Conservation (phyloP, 2,797 vertebrate species). For the Falco naumanni region DNA sequence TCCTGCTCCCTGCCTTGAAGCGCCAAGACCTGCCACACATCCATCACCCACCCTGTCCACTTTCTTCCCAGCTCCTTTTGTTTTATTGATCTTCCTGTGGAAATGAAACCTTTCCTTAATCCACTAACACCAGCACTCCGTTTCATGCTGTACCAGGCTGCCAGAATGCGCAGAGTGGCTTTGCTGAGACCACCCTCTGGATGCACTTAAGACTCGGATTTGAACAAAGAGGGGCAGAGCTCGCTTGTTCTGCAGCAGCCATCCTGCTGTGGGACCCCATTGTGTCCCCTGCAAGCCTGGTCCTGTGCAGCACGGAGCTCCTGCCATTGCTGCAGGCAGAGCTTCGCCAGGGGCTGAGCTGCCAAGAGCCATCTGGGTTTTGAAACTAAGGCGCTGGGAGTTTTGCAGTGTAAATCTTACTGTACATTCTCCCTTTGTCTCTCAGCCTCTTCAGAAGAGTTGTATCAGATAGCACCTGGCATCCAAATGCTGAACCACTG, state of each 20-base stretch:
- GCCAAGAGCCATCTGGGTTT: not conserved
- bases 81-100: constrained; percentile 23
- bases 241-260: not conserved
- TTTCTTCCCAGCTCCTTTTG: not conserved
- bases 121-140: not conserved
- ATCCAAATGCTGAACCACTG: not conserved
- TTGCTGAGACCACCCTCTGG: not conserved
- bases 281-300: not conserved
- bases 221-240: not conserved
- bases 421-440: not conserved
- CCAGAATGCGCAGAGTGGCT: not conserved
- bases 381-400: not conserved
- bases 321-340: not conserved
- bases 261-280: not conserved
- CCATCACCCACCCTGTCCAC: not conserved
- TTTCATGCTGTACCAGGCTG: not conserved
- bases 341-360: not conserved
- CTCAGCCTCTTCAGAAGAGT: not conserved
- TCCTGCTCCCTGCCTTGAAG: not conserved
- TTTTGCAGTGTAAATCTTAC: not conserved
- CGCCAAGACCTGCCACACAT: fast-evolving
- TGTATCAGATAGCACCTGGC: not conserved
- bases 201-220: not conserved
- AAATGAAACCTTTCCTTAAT: constrained; percentile 37
- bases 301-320: not conserved